phyloP scores from a whole-genome alignment of 2,113 vertebrate genomes.

The Chaetodon auriga region DNA sequence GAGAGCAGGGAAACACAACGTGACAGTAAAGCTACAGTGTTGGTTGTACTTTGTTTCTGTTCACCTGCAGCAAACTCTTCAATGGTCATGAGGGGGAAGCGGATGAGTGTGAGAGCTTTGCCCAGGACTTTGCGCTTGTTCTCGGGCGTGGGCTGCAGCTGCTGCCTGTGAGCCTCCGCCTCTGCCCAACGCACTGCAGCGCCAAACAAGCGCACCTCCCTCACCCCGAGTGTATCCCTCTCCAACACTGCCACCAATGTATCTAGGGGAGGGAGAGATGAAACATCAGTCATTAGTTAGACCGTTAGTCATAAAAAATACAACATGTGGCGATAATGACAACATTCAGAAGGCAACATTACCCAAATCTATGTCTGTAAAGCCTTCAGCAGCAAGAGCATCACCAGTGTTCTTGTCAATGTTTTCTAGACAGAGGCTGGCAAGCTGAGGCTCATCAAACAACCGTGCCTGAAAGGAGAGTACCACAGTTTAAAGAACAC shows the following conservation, averaged over 20 bases:
- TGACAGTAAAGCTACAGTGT: not conserved
- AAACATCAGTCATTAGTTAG: not conserved
- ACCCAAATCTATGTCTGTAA: constrained; percentile 97
- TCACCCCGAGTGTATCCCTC: constrained; percentile 94
- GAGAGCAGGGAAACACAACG: not conserved
- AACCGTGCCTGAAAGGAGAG: constrained; percentile 88
- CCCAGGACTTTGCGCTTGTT: constrained; percentile 95
- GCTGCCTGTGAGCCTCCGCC: constrained; percentile 94
- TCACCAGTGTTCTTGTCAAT: constrained; percentile 98
- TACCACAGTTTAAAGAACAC: not conserved
- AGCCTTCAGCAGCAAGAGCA: constrained; percentile 94
- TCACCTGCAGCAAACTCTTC: constrained; percentile 98
- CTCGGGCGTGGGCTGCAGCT: constrained; percentile 93
- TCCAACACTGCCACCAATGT: constrained; percentile 96
- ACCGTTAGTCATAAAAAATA: not conserved
- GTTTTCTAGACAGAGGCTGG: constrained; percentile 96
- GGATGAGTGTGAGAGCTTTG: constrained; percentile 94
- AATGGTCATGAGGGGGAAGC: constrained; percentile 98
- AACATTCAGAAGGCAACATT: not conserved
- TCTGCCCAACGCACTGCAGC: constrained; percentile 96
- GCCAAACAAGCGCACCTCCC: constrained; percentile 94
- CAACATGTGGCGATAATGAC: not conserved
- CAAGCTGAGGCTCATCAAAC: constrained; percentile 97
- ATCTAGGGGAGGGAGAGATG: constrained; percentile 80
- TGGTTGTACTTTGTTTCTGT: not conserved